phyloP scores from a whole-genome alignment of 2,797 vertebrate species.

The Delichon dasypus region DNA sequence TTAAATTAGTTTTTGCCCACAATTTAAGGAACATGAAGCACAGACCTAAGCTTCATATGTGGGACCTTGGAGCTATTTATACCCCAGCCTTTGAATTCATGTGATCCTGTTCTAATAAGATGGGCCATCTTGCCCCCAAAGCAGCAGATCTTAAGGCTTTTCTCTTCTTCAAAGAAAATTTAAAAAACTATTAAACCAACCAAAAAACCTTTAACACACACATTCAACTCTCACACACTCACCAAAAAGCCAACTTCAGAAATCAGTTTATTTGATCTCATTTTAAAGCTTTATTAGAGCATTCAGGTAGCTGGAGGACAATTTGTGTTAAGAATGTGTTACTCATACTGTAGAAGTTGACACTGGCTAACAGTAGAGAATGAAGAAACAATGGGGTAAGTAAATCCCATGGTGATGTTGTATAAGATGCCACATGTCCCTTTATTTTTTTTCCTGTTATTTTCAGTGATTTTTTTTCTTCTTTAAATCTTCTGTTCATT shows the following conservation, averaged over 20 bases:
- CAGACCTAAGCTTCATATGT: neutral
- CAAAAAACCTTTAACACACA: neutral
- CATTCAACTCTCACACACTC: no score
- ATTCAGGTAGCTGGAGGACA: neutral
- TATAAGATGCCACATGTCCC: neutral
- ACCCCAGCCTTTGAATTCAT: neutral
- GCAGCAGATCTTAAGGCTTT: neutral
- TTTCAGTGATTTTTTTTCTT: neutral
- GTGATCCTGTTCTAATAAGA: neutral
- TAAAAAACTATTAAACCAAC: neutral
- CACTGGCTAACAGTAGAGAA: neutral
- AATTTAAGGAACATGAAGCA: neutral
- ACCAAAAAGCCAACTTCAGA: neutral
- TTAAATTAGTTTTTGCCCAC: neutral
- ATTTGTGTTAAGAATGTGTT: neutral
- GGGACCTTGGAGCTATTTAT: neutral
- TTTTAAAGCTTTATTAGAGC: neutral
- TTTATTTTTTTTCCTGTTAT: neutral
- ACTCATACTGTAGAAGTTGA: neutral
- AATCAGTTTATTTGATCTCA: neutral
- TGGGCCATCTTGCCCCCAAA: neutral
- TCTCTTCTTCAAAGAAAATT: neutral
- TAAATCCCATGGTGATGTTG: neutral
- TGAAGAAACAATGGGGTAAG: neutral
- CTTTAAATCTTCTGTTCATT: neutral